Evolutionary conservation across 2,888 invertebrate genomes (phyloP).

Genomic region (Tetragonisca angustula): DNA sequence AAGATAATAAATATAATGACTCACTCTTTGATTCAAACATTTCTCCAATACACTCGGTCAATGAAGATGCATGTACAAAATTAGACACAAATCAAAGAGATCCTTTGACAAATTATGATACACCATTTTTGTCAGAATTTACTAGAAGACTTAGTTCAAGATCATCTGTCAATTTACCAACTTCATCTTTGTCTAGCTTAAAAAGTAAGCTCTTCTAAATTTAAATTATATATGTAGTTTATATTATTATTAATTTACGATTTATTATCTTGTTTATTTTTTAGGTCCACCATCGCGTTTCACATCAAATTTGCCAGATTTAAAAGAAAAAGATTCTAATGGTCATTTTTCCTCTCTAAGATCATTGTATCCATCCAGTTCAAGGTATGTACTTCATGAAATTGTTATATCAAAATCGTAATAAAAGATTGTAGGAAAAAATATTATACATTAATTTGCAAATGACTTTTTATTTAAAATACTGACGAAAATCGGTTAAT

Average conservation of each 20-base stretch:
- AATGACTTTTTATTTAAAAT: neutral
- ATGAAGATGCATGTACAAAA: constrained; percentile 66
- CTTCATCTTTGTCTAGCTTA: constrained; percentile 70
- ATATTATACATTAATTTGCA: neutral
- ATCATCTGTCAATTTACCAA: constrained; percentile 72
- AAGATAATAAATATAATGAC: constrained; percentile 74
- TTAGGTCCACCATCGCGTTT: constrained; percentile 64
- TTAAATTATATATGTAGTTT: neutral
- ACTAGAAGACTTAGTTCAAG: constrained; percentile 86
- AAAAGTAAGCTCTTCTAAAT: constrained; percentile 72
- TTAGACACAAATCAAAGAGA: constrained; percentile 73
- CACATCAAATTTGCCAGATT: constrained; percentile 70
- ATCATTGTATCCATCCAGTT: constrained; percentile 74
- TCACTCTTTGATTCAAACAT: constrained; percentile 75
- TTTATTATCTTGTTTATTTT: neutral
- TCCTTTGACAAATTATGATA: constrained; percentile 85
- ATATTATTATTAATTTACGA: neutral
- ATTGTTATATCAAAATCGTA: neutral
- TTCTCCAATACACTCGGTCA: constrained; percentile 73
- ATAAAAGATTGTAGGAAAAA: neutral
- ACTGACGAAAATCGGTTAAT: neutral
- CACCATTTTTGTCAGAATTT: constrained; percentile 90
- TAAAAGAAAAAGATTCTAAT: constrained; percentile 81
- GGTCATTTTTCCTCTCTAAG: constrained; percentile 80
- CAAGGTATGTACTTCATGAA: constrained; percentile 71